Evolutionary conservation across 2,113 vertebrate species (phyloP).

Genomic region (Noctilio leporinus): DNA sequence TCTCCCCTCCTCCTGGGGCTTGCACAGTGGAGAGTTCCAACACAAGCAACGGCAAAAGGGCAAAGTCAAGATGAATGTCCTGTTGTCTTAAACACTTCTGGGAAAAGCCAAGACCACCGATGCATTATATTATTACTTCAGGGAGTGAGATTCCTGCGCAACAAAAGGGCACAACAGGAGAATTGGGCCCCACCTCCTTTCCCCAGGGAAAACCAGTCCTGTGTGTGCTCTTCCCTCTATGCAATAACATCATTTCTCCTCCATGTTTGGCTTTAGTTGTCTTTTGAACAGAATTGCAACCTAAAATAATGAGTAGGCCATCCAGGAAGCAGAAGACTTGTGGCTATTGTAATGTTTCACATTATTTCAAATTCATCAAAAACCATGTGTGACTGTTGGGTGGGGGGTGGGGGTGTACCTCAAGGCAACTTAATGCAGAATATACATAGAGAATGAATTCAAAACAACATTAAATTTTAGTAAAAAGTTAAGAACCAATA

Average conservation of each 20-base stretch:
- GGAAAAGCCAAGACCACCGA: background rate
- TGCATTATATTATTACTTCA: constrained; percentile 36
- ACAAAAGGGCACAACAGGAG: background rate
- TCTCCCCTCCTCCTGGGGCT: background rate
- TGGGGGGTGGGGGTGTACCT: background rate
- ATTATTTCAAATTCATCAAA: background rate
- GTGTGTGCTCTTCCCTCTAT: background rate
- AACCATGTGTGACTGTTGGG: background rate
- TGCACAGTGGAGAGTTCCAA: background rate
- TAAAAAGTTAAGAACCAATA: background rate
- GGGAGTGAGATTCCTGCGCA: constrained; percentile 8
- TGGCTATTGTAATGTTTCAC: background rate
- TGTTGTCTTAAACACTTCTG: constrained; percentile 3
- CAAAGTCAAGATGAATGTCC: constrained; percentile 27
- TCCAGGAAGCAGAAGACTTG: background rate
- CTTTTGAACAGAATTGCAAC: background rate
- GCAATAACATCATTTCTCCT: background rate
- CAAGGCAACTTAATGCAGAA: background rate
- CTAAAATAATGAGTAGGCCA: background rate
- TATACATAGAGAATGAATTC: background rate
- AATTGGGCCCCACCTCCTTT: background rate
- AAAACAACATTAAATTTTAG: background rate
- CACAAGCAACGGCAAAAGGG: constrained; percentile 27
- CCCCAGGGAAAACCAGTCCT: accelerated
- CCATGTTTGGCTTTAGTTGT: background rate